Conservation (phyloP, 1,140 invertebrate species). For the Heliconius eleuchia region DNA sequence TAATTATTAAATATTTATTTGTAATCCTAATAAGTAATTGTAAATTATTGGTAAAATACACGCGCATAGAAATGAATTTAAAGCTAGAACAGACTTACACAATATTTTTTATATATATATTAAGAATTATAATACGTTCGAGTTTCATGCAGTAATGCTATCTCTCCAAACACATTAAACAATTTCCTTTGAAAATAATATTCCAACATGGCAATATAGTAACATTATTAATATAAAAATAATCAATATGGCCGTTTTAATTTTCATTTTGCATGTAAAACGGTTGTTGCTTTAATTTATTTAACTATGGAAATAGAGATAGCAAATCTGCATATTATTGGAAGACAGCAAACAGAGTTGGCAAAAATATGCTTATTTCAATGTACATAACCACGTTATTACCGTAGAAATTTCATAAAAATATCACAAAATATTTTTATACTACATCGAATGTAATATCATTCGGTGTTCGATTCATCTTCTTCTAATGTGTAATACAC, state of each 20-base stretch:
- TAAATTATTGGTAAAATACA: slow-evolving; percentile 29
- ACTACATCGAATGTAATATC: background rate
- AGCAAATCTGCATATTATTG: background rate
- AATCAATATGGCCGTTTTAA: background rate
- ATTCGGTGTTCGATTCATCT: background rate
- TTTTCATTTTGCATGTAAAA: too few relatives aligned
- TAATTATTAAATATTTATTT: slow-evolving; percentile 36
- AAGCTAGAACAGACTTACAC: slow-evolving; percentile 63
- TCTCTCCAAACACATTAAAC: background rate
- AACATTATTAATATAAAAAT: background rate
- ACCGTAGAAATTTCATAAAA: background rate
- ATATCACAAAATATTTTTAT: slow-evolving; percentile 5
- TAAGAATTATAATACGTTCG: background rate
- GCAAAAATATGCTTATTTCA: background rate
- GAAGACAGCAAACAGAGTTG: slow-evolving; percentile 10
- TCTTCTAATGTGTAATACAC: background rate
- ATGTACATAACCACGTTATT: background rate
- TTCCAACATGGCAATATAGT: background rate
- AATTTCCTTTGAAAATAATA: background rate
- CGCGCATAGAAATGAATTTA: slow-evolving; percentile 51
- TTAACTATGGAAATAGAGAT: background rate
- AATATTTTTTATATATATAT: slow-evolving; percentile 7
- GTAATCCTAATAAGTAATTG: slow-evolving; percentile 21
- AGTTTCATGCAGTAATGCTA: background rate
- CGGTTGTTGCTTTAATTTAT: background rate